Evolutionary conservation across 2,888 invertebrate genomes (phyloP).

Genomic region (Selenia dentaria): DNA sequence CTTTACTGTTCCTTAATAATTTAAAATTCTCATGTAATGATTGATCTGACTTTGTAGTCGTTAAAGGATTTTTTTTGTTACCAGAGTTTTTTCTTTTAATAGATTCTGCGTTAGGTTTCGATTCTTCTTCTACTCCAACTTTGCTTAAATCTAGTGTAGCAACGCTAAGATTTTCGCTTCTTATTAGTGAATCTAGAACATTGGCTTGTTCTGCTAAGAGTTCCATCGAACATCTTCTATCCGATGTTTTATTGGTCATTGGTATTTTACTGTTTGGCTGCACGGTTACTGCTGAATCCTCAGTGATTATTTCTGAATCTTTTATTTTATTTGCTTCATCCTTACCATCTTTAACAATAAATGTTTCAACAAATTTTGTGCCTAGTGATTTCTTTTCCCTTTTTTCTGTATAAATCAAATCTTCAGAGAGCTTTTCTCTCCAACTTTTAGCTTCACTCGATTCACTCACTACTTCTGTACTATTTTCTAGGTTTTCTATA

Average conservation of each 20-base stretch:
- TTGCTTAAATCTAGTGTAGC: slow-evolving; percentile 73
- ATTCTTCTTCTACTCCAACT: slow-evolving; percentile 55
- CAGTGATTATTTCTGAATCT: slow-evolving; percentile 19
- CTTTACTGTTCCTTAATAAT: slow-evolving; percentile 48
- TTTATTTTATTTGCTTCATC: slow-evolving; percentile 42
- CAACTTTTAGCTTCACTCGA: slow-evolving; percentile 60
- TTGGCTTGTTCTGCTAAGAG: slow-evolving; percentile 83
- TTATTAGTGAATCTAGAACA: slow-evolving; percentile 79
- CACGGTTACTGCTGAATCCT: slow-evolving; percentile 34
- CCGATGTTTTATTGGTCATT: slow-evolving; percentile 51
- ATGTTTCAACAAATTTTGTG: slow-evolving; percentile 90
- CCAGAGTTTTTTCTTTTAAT: slow-evolving; percentile 45
- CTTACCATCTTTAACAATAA: slow-evolving; percentile 86
- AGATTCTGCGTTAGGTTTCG: slow-evolving; percentile 33
- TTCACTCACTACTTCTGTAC: slow-evolving; percentile 15
- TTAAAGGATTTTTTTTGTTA: slow-evolving; percentile 51
- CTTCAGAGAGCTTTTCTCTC: slow-evolving; percentile 87
- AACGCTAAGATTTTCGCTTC: slow-evolving; percentile 80
- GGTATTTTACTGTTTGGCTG: slow-evolving; percentile 23
- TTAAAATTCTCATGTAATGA: slow-evolving; percentile 66
- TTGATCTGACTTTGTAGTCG: slow-evolving; percentile 77
- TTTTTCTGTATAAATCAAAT: slow-evolving; percentile 76
- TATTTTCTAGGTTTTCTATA: slow-evolving; percentile 17
- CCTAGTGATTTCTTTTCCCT: slow-evolving; percentile 88
- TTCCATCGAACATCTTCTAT: slow-evolving; percentile 84